Conservation (phyloP, 2,113 vertebrate species). For the Mixornis gularis region DNA sequence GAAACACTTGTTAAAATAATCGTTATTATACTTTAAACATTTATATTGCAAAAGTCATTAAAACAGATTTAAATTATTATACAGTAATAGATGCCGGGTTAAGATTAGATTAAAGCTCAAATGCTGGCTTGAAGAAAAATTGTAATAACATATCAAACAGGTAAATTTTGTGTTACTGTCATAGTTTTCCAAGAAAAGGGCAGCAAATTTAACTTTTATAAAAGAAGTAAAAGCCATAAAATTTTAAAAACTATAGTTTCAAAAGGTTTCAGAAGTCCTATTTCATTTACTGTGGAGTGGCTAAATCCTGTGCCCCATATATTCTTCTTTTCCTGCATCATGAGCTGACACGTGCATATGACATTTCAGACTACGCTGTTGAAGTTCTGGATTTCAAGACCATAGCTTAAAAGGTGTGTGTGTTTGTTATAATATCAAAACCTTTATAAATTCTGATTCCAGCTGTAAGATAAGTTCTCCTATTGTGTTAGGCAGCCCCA, state of each 20-base stretch:
- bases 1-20: slow-evolving; percentile 70
- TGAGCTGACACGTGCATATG: not conserved
- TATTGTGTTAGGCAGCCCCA: not conserved
- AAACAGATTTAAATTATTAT: slow-evolving; percentile 60
- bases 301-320: not conserved
- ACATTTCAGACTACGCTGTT: not conserved
- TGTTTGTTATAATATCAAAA: not conserved
- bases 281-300: not conserved
- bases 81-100: not conserved
- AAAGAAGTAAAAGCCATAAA: not conserved
- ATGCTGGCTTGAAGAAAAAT: slow-evolving; percentile 7
- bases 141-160: not conserved
- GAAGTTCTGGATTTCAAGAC: not conserved
- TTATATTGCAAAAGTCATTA: slow-evolving; percentile 68
- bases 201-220: not conserved
- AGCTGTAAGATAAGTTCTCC: not conserved
- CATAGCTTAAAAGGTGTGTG: not conserved
- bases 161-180: not conserved
- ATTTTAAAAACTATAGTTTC: not conserved
- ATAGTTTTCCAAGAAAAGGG: not conserved
- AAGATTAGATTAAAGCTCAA: not conserved
- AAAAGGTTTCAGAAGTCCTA: not conserved
- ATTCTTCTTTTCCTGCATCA: not conserved
- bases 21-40: slow-evolving; percentile 63
- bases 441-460: not conserved